These are phyloP conservation scores for Rousettus leschenaultii DNA, from an alignment of 2,113 vertebrate genomes.

Conservation along the genomic window DNA sequence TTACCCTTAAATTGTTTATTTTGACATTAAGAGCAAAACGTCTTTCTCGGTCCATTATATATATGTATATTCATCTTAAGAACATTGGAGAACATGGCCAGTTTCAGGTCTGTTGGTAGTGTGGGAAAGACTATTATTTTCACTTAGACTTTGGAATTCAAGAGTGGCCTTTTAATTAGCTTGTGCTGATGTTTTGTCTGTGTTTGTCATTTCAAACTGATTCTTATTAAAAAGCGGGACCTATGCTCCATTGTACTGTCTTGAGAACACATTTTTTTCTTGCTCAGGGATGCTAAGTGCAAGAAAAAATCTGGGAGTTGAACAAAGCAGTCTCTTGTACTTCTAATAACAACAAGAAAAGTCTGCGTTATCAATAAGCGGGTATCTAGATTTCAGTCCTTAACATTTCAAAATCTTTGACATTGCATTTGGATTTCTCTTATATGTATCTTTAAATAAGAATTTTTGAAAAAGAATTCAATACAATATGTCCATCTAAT, in stretches of 20 bases:
- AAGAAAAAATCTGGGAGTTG: not conserved
- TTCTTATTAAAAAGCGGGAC: not conserved
- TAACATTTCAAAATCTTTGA: not conserved
- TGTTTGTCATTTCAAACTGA: not conserved
- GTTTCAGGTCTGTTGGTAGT: not conserved
- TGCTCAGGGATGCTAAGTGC: not conserved
- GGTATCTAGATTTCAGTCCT: not conserved
- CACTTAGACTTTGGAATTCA: not conserved
- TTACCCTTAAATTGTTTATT: not conserved
- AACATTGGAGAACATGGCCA: not conserved
- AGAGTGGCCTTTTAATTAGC: slow-evolving; percentile 2
- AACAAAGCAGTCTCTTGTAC: not conserved
- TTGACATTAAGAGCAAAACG: not conserved
- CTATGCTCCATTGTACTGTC: not conserved
- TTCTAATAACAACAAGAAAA: not conserved
- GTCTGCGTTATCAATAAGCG: not conserved
- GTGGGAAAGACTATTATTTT: not conserved
- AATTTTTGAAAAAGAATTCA: not conserved
- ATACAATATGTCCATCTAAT: not conserved
- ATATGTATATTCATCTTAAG: not conserved
- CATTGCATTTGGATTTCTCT: not conserved
- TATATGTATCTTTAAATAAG: not conserved
- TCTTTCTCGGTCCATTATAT: not conserved
- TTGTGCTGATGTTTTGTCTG: not conserved
- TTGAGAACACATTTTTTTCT: not conserved